phyloP scores from a whole-genome alignment of 2,113 vertebrate genomes.

The Eptesicus fuscus region DNA sequence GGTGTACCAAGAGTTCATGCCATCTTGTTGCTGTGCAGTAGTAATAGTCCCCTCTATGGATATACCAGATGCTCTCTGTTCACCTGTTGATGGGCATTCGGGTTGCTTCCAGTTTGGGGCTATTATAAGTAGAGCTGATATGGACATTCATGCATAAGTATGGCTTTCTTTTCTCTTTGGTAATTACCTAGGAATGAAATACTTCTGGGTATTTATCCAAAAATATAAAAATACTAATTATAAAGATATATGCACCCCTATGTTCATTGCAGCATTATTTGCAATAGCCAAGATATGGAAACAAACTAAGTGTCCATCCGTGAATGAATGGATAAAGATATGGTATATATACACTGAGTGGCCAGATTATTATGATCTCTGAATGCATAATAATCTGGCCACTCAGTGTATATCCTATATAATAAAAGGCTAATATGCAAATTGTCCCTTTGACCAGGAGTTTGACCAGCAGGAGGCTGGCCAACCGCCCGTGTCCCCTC shows the following conservation, averaged over 20 bases:
- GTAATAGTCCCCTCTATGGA: rapidly evolving
- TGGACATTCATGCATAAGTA: not conserved
- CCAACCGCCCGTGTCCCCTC: no score
- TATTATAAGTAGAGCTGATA: not conserved
- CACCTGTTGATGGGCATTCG: not conserved
- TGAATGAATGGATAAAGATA: not conserved
- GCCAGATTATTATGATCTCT: no score
- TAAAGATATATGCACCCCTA: not conserved
- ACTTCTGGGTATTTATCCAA: not conserved
- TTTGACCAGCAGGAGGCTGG: no score
- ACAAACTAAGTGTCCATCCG: not conserved
- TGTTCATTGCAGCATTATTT: not conserved
- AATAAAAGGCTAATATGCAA: no score
- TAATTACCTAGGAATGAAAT: not conserved
- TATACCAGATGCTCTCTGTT: rapidly evolving
- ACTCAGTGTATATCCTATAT: no score
- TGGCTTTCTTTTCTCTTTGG: not conserved
- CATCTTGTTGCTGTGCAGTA: not conserved
- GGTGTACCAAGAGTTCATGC: not conserved
- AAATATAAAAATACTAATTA: not conserved
- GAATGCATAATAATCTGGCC: no score
- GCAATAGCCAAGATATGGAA: not conserved
- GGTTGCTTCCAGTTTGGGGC: not conserved
- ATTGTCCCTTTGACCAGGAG: no score
- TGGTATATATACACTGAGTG: not conserved